These are phyloP conservation scores for Baronia brevicornis DNA, from an alignment of 2,888 invertebrate genomes.

Conservation along the genomic window DNA sequence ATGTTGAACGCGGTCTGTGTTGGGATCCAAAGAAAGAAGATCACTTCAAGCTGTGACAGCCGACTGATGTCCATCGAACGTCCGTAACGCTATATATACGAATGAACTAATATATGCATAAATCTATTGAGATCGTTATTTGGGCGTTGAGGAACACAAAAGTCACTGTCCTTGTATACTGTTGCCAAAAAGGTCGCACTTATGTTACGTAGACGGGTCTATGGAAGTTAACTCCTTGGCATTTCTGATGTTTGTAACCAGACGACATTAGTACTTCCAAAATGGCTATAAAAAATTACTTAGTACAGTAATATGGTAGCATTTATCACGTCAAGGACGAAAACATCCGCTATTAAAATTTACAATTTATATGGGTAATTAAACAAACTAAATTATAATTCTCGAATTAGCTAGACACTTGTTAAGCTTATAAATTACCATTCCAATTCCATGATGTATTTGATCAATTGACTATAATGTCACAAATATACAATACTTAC, in stretches of 20 bases:
- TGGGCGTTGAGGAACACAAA: slow-evolving; percentile 39
- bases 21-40: slow-evolving; percentile 40
- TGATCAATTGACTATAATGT: no score
- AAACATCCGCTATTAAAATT: slow-evolving; percentile 5
- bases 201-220: slow-evolving; percentile 18
- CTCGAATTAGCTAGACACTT: no score
- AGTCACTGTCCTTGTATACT: slow-evolving; percentile 42
- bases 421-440: no score
- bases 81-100: slow-evolving; percentile 52
- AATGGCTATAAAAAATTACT: slow-evolving; percentile 6
- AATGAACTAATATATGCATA: slow-evolving; percentile 40
- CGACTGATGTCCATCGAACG: slow-evolving; percentile 40
- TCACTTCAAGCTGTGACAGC: slow-evolving; percentile 47
- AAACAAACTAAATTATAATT: slow-evolving; percentile 1
- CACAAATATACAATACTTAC: no score
- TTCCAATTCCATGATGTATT: no score
- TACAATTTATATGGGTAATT: slow-evolving; percentile 6
- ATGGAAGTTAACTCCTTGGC: slow-evolving; percentile 29
- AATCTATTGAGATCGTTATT: slow-evolving; percentile 32
- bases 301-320: slow-evolving; percentile 3
- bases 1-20: slow-evolving; percentile 59
- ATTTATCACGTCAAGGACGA: slow-evolving; percentile 13
- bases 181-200: slow-evolving; percentile 35
- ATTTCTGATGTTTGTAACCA: slow-evolving; percentile 27
- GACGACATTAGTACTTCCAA: background rate